Base-by-base conservation (phyloP, 2,113 vertebrate genomes). In the Rhipidura dahli region DNA sequence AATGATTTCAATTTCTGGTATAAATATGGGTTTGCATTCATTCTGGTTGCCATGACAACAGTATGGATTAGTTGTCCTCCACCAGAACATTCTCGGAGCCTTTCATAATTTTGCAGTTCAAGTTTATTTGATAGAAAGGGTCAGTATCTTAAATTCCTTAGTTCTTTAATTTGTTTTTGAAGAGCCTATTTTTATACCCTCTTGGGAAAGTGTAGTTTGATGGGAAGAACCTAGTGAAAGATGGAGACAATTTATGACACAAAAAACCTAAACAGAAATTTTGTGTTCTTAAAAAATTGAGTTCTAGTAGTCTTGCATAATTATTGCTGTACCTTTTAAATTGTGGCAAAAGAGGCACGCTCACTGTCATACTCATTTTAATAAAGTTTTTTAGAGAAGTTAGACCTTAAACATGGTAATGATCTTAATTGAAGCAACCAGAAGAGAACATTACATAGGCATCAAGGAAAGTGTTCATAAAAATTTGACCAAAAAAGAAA, bases 11-110 rank as follows among this genome's bases (percentile, higher is more conserved):
- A 94, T 90, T 94, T 96, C 83, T 95, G 69, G 91, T 88, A 65
- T 87, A 97, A 96, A 95, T 83, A 95, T 93, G 95, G 94, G 61
- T 95, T 97, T 97, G 61, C 57, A 51, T 92, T 94, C 95, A 95
- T 85, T 95, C 83, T 87, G 72, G 92, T 95, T 97, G 84, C 87
- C 90, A 93, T 3, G 75, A 66, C 86, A 88, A 78, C 78, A 94
- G 68, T 82, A 93, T 89, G 78, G 73, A 66, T 95, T 92, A 90
- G 60, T 83, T 94, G 87, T 81, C 79, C 89, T 91, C 51, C 33
- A 61, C 94, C 68, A 80, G 85, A 93, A 88, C 51, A 76, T 88
- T 90, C 78, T 89, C 19, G 3, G 26, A 89, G 22, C 45, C 72
- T 91, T 92, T 81, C 71, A 68, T 73, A 44, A 83, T 83, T 95